Evolutionary conservation across 2,113 vertebrate species (phyloP), one percentile per base, ranked within the genome.

Genomic region (Phaethornis superciliosus): DNA sequence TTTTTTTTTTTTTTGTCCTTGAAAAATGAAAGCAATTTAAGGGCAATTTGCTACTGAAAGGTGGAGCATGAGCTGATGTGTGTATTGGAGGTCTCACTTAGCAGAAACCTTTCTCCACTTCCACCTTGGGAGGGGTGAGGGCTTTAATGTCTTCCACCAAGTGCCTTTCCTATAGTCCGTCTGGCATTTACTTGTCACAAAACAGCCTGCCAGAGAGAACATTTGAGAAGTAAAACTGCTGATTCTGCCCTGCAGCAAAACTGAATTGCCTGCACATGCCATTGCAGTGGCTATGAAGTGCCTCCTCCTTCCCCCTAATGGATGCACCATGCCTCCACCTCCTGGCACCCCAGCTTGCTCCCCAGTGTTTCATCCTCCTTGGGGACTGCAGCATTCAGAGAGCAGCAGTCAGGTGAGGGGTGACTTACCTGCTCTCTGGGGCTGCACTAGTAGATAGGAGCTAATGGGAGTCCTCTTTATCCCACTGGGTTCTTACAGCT

Each of bases 221-320:
- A 37, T 26, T 0, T n/a, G 49, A 46, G 70, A 68, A 71, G 12
- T 23, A 5, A 47, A 56, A 24, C 37, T 27, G 33, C 26, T 84
- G 15, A 3, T 60, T 81, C 76, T 77, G 33, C 77, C 52, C 47
- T 1, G 2, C 86, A 74, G 51, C 4, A 1, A 62, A 88, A 88
- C 33, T 2, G 7, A 10, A 32, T 23, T 30, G 14, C 52, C 32
- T 60, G 37, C 44, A 20, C 8, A 2, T 17, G 63, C 60, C 88
- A 18, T 13, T 0, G 2, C 69, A 54, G 65, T 35, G 26, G 32
- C 51, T 44, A 12, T 0, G 0, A 72, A 70, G 16, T 0, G 0
- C 21, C 27, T 85, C 35, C 69, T 70, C 51, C 60, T 74, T 40
- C 21, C 47, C 56, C 44, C 7, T 8, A 19, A 32, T 0, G 0